These are phyloP conservation scores for Oophaga sylvatica DNA, from an alignment of 2,797 vertebrate species.

Conservation along the genomic window DNA sequence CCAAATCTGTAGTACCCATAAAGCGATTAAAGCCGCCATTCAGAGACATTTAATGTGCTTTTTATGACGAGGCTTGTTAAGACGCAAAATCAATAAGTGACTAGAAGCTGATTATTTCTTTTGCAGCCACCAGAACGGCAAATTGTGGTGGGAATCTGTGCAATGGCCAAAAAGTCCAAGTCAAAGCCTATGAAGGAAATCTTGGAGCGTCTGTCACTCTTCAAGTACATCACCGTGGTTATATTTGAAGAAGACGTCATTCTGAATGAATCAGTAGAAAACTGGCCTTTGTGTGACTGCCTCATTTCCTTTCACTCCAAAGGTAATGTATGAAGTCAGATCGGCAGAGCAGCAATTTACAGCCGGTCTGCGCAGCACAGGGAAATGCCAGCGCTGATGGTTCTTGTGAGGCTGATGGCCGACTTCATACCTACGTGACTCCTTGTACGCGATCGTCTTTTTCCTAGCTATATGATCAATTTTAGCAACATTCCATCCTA, in stretches of 20 bases:
- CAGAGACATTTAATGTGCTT: neutral
- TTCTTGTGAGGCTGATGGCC: neutral
- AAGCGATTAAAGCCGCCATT: neutral
- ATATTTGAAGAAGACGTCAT: slow-evolving; percentile 88
- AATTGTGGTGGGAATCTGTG: slow-evolving; percentile 88
- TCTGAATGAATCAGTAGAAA: slow-evolving; percentile 84
- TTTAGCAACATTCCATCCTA: neutral
- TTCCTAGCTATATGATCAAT: neutral
- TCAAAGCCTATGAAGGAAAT: slow-evolving; percentile 93
- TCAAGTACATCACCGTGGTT: slow-evolving; percentile 88
- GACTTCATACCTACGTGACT: slow-evolving; percentile 3
- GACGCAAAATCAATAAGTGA: neutral
- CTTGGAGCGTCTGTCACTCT: slow-evolving; percentile 85
- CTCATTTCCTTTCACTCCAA: slow-evolving; percentile 91
- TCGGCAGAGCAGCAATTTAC: neutral
- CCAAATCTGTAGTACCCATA: neutral
- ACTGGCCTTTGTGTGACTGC: slow-evolving; percentile 88
- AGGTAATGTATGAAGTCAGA: slow-evolving; percentile 70
- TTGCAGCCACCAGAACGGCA: slow-evolving; percentile 86
- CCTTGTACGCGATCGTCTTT: neutral
- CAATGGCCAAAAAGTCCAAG: slow-evolving; percentile 90
- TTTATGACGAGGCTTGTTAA: neutral
- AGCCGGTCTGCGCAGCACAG: neutral
- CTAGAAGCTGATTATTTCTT: slow-evolving; percentile 11
- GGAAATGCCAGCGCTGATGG: neutral